phyloP scores from a whole-genome alignment of 2,113 vertebrate genomes.

The Pipa parva region DNA sequence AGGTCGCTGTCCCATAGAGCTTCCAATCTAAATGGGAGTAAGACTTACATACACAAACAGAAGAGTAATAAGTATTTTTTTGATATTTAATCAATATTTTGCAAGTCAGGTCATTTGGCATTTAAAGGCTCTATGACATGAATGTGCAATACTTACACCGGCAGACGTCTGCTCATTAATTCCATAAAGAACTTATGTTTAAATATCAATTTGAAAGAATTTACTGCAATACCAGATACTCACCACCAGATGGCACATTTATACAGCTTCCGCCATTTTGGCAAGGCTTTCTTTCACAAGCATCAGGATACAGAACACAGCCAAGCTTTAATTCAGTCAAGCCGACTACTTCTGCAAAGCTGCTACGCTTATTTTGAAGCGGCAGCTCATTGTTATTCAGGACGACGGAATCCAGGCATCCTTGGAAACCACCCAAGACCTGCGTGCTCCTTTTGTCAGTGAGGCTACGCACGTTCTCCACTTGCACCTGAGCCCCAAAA shows the following conservation, averaged over 20 bases:
- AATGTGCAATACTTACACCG: no score
- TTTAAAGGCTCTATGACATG: no score
- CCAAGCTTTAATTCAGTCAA: slow-evolving; percentile 88
- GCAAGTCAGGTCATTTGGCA: no score
- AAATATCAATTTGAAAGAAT: no score
- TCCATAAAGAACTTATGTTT: neutral
- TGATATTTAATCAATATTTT: no score
- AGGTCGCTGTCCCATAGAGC: no score
- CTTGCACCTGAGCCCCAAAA: slow-evolving; percentile 89
- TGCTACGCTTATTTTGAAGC: slow-evolving; percentile 89
- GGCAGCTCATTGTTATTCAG: slow-evolving; percentile 88
- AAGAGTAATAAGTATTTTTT: no score
- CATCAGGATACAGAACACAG: slow-evolving; percentile 86
- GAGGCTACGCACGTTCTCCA: slow-evolving; percentile 71
- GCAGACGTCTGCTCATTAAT: neutral
- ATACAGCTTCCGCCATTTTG: slow-evolving; percentile 83
- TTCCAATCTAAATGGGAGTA: no score
- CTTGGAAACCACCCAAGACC: slow-evolving; percentile 87
- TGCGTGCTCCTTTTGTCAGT: slow-evolving; percentile 70
- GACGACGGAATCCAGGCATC: slow-evolving; percentile 88
- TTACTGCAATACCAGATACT: slow-evolving; percentile 44
- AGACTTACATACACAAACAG: no score
- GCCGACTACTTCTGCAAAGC: slow-evolving; percentile 88
- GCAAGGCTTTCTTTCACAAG: slow-evolving; percentile 81
- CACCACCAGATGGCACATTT: slow-evolving; percentile 83